Base-by-base conservation (phyloP, 2,888 invertebrate genomes). In the Trachelus tabidus region DNA sequence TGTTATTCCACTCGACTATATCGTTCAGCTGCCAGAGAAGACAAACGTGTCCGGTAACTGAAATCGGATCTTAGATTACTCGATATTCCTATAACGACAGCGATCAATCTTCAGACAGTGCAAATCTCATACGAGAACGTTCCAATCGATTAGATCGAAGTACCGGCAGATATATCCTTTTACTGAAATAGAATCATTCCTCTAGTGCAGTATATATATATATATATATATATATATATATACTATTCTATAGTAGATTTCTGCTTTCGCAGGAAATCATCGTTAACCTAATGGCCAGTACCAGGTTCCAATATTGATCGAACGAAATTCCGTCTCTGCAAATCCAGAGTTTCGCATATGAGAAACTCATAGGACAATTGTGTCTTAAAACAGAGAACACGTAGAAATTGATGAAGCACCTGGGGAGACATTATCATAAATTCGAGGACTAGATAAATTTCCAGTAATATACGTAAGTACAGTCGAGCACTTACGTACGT, bases 41-140 rank as follows among this genome's bases (percentile, higher is more conserved):
- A 79, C 73, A 82, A 78, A 85, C 84, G 85, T 85, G 84, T 84
- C 79, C 81, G 83, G 85, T 82, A 80, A 84, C 81, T 80, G 69
- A 80, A 87, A 85, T 84, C 76, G 73, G 79, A 80, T 79, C 73
- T 78, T 79, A 77, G 80, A 81, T 84, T 82, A 82, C 81, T 77
- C 80, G 79, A 83, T 82, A 83, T 82, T 77, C 77, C 73, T 69
- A 79, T 76, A 78, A 77, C 77, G 69, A 40, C 77, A 78, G 23
- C 23, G 56, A 56, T 56, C 56, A 56, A 56, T 56, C 56, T 56
- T 23, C 23, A 23, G 56, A 56, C 9, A 56, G 56, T 56, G 9
- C 2, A 56, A 56, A 23, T 56, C 23, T 23, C 9, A 23, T 56
- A 56, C 9, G 9, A 23, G 56, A 56, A 23, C 9, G 23, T 56